These are phyloP conservation scores for Ovis canadensis DNA, from an alignment of 2,113 vertebrate species.

Conservation along the genomic window DNA sequence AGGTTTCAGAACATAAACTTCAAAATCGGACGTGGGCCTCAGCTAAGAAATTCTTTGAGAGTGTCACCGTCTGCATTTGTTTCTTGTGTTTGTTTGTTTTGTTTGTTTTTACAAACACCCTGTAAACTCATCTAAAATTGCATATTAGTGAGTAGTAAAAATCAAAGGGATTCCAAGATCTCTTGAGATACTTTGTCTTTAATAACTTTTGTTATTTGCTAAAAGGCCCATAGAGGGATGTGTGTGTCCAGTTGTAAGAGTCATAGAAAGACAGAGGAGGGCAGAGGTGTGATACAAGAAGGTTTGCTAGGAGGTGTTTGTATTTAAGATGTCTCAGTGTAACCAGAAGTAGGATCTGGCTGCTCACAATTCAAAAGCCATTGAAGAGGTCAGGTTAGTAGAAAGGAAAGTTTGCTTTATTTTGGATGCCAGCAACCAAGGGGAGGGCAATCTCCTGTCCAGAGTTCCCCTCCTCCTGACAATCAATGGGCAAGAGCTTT, in stretches of 20 bases:
- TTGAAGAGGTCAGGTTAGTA: background rate
- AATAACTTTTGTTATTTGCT: background rate
- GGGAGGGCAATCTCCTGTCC: background rate
- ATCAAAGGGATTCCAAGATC: background rate
- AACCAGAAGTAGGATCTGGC: background rate
- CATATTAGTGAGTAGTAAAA: background rate
- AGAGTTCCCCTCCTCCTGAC: background rate
- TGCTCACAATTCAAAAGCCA: background rate
- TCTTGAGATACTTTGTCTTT: background rate
- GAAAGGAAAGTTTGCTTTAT: background rate
- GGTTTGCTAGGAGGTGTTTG: background rate
- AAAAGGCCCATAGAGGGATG: background rate
- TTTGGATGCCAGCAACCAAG: background rate
- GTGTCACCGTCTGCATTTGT: background rate
- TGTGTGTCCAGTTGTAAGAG: background rate
- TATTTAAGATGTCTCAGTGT: background rate
- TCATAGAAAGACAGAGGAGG: background rate
- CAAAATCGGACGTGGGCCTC: background rate
- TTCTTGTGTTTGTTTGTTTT: background rate
- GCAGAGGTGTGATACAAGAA: accelerated
- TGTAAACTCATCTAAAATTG: background rate
- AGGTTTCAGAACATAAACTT: background rate
- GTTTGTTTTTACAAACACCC: background rate
- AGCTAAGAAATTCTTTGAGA: background rate
- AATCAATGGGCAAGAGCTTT: background rate